Conservation (phyloP, 2,888 invertebrate species). For the Drosophila rellima region DNA sequence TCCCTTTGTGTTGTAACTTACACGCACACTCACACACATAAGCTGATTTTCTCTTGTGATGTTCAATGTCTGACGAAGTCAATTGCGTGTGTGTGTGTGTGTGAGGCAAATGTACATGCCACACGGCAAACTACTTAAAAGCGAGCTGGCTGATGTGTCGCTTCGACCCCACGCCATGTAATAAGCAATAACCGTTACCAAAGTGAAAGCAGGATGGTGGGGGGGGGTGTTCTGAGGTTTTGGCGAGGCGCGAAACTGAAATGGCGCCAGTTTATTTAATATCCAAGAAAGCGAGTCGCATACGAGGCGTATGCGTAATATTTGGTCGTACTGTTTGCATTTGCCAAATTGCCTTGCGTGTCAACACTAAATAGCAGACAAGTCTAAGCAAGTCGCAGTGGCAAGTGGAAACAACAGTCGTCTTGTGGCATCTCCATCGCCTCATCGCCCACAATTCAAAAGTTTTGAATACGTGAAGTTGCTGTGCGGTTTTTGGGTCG, state of each 20-base stretch:
- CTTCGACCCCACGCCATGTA: conserved; percentile 38
- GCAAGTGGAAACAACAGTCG: conserved; percentile 24
- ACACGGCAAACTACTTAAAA: conserved; percentile 55
- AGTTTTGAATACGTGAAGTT: conserved; percentile 59
- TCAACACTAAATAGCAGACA: conserved; percentile 84
- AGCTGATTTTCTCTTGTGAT: conserved; percentile 62
- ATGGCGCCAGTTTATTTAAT: conserved; percentile 80
- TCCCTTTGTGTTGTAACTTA: conserved; percentile 38
- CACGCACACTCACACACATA: conserved; percentile 19
- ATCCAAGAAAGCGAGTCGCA: conserved; percentile 50
- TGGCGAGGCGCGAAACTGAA: conserved; percentile 66
- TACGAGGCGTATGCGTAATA: conserved; percentile 63
- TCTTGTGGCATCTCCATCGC: background rate
- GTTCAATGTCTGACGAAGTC: conserved; percentile 40
- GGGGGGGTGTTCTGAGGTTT: conserved; percentile 34
- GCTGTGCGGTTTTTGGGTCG: conserved; percentile 45
- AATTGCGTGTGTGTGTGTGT: conserved; percentile 12
- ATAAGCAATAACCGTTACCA: conserved; percentile 73
- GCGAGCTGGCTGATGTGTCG: conserved; percentile 5
- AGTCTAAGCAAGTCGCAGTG: conserved; percentile 49
- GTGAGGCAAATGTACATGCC: conserved; percentile 39
- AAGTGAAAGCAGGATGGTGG: background rate
- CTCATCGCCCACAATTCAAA: conserved; percentile 30
- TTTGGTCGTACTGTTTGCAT: conserved; percentile 80
- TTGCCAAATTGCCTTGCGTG: conserved; percentile 84